Conservation (phyloP, 2,113 vertebrate species). For the Scopus umbretta region DNA sequence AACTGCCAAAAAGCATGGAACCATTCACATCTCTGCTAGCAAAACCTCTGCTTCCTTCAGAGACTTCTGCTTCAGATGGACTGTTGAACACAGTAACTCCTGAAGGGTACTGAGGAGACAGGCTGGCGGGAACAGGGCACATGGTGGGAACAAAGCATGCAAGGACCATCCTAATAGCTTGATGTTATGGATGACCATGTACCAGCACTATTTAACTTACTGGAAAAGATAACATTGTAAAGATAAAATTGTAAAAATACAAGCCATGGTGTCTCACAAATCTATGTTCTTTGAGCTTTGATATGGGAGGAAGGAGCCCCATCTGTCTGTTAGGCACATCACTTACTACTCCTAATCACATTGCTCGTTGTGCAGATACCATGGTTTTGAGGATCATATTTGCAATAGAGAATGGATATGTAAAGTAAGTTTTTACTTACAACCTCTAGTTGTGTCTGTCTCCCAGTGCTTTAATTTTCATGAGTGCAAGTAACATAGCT, state of each 20-base stretch:
- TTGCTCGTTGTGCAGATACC: background rate
- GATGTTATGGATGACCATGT: background rate
- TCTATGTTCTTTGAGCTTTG: background rate
- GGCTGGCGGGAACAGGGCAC: background rate
- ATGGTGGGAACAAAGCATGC: too few species aligned
- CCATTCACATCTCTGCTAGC: background rate
- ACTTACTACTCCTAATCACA: background rate
- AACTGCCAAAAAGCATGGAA: background rate
- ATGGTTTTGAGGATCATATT: background rate
- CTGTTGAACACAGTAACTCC: background rate
- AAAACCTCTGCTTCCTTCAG: background rate
- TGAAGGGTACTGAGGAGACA: background rate
- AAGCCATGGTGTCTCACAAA: background rate
- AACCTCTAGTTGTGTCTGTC: background rate
- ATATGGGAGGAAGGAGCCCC: background rate
- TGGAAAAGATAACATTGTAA: background rate
- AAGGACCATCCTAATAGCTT: background rate
- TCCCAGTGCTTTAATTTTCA: background rate
- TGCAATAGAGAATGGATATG: background rate
- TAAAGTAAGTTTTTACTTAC: background rate
- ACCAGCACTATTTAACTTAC: background rate
- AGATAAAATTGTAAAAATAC: background rate
- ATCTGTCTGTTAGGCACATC: background rate
- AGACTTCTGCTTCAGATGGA: background rate
- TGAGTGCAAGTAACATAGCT: background rate